Conservation (phyloP, 1,140 invertebrate genomes). For the Drosophila sp. region DNA sequence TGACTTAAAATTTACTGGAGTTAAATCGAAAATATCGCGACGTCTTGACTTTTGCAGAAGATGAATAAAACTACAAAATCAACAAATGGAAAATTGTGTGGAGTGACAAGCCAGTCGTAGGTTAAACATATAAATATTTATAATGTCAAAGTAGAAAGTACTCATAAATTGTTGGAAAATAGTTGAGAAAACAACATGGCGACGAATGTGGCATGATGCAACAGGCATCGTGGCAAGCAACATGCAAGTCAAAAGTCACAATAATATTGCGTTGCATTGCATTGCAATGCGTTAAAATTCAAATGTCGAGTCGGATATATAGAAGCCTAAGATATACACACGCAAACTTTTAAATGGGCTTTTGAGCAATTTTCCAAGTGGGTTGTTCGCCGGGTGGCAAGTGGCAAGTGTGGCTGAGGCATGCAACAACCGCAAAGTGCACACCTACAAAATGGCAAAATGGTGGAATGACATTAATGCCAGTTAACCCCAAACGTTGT, state of each 20-base stretch:
- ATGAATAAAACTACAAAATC: slow-evolving; percentile 12
- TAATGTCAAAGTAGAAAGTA: background rate
- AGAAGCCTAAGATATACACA: slow-evolving; percentile 39
- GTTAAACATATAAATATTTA: slow-evolving; percentile 1
- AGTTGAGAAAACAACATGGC: slow-evolving; percentile 25
- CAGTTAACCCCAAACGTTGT: slow-evolving; percentile 78
- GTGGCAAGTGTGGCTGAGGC: slow-evolving; percentile 11
- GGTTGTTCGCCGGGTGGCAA: background rate
- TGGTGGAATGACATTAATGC: slow-evolving; percentile 75
- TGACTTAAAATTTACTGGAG: background rate
- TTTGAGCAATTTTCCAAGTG: slow-evolving; percentile 68
- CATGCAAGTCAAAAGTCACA: slow-evolving; percentile 1
- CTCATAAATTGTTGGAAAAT: slow-evolving; percentile 21
- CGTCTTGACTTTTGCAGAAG: background rate
- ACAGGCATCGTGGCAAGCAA: slow-evolving; percentile 23
- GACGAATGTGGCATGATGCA: slow-evolving; percentile 37
- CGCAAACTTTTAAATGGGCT: slow-evolving; percentile 46
- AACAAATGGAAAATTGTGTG: slow-evolving; percentile 14
- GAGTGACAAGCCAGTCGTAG: slow-evolving; percentile 31
- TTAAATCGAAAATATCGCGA: slow-evolving; percentile 9
- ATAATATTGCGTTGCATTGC: slow-evolving; percentile 21
- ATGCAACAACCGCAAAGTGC: slow-evolving; percentile 56
- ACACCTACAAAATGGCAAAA: slow-evolving; percentile 62
- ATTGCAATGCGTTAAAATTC: slow-evolving; percentile 30
- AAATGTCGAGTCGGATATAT: slow-evolving; percentile 29